A percentile compares a stretch with the other conserved stretches of the same genome.
These are phyloP conservation scores for Melanotaenia pygmaea DNA, from an alignment of 2,797 vertebrate species.

Conservation along the genomic window DNA sequence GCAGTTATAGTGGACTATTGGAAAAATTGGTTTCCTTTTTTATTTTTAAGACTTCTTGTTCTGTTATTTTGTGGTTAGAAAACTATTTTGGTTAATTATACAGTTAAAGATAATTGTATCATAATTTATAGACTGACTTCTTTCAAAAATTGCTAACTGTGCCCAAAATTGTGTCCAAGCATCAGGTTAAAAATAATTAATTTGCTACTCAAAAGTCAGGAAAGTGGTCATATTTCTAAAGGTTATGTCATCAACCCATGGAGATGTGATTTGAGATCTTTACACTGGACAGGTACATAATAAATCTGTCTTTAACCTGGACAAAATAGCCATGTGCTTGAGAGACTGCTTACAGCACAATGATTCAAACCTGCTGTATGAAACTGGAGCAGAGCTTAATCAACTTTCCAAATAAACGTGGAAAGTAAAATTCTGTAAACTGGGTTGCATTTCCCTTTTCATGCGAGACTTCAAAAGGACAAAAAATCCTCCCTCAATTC, in stretches of 20 bases:
- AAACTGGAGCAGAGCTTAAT: slow-evolving; percentile 12
- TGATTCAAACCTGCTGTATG: neutral
- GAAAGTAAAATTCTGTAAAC: slow-evolving; percentile 53
- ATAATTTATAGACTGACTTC: slow-evolving; percentile 8
- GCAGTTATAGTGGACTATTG: neutral
- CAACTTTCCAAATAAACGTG: slow-evolving; percentile 27
- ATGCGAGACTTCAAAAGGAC: slow-evolving; percentile 61
- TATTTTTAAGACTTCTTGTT: slow-evolving; percentile 8
- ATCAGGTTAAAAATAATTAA: neutral
- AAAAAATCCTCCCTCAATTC: slow-evolving; percentile 60
- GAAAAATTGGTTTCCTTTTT: neutral
- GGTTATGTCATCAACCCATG: too few relatives aligned
- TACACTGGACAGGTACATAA: neutral
- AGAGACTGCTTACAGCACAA: neutral
- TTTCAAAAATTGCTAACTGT: slow-evolving; percentile 2
- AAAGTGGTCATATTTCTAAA: neutral
- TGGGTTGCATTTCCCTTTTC: slow-evolving; percentile 62
- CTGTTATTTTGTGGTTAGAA: slow-evolving; percentile 1
- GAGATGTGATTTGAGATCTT: neutral
- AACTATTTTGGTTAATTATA: slow-evolving; percentile 3
- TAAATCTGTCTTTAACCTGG: neutral
- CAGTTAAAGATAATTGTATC: slow-evolving; percentile 1
- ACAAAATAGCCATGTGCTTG: neutral
- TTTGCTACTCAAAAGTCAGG: neutral
- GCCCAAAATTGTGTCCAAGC: neutral